phyloP scores from a whole-genome alignment of 64 coral and sea anemone genomes.

The Stichodactyla mertensii region DNA sequence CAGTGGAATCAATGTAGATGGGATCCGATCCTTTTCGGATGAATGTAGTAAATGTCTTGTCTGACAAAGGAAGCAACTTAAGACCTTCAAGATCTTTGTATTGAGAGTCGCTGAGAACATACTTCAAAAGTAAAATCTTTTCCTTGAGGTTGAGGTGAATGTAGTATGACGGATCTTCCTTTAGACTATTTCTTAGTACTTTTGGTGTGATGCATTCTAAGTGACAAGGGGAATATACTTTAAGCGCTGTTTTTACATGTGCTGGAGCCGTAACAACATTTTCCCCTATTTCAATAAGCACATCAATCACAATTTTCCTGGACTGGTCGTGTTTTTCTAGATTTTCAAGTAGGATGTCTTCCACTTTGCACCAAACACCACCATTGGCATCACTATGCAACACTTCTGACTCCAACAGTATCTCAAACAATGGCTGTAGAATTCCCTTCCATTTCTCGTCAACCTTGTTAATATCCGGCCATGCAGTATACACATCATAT shows the following conservation, averaged over 20 bases:
- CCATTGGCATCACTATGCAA: conserved; percentile 38
- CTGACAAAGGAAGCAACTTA: conserved; percentile 43
- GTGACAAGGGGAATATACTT: too few relatives aligned
- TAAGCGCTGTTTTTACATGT: conserved; percentile 29
- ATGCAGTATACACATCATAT: conserved; percentile 25
- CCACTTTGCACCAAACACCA: conserved; percentile 52
- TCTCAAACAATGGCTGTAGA: conserved; percentile 29
- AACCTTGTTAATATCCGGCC: conserved; percentile 44
- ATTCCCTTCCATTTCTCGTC: conserved; percentile 63
- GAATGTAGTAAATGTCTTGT: conserved; percentile 27
- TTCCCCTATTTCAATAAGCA: conserved; percentile 31
- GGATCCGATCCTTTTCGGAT: background rate
- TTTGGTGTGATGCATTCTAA: background rate
- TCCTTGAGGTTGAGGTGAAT: background rate
- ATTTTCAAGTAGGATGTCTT: conserved; percentile 44
- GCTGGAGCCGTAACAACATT: conserved; percentile 49
- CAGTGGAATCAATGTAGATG: conserved; percentile 39
- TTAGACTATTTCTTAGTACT: conserved; percentile 23
- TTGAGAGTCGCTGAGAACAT: conserved; percentile 45
- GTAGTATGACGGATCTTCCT: conserved; percentile 7
- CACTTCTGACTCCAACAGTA: conserved; percentile 17
- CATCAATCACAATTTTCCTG: conserved; percentile 3
- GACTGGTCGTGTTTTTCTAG: conserved; percentile 15
- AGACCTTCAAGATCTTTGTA: conserved; percentile 43
- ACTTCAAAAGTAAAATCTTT: conserved; percentile 54